phyloP scores from a whole-genome alignment of 2,797 vertebrate species.

The Rhodeus uyekii region DNA sequence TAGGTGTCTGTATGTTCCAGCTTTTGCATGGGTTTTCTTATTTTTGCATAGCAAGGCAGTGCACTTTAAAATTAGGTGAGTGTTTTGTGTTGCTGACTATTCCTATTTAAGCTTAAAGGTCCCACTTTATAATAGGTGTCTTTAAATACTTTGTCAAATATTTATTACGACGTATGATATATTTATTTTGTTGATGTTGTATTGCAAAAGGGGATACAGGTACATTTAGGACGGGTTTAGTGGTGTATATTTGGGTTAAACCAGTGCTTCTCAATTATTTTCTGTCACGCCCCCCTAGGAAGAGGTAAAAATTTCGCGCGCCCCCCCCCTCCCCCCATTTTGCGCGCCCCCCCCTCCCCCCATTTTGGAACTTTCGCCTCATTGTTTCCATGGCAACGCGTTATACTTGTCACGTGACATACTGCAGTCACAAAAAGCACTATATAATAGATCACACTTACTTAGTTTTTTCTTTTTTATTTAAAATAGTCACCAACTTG shows the following conservation, averaged over 20 bases:
- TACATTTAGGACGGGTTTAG: not conserved
- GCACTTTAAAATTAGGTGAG: not conserved
- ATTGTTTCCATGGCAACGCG: no score
- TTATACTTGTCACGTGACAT: no score
- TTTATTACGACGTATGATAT: not conserved
- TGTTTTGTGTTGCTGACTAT: not conserved
- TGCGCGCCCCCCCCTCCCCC: no score
- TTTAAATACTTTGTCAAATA: not conserved
- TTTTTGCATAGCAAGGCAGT: conserved; percentile 24
- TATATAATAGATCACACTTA: no score
- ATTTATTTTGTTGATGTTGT: not conserved
- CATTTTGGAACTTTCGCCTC: no score
- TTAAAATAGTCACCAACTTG: no score
- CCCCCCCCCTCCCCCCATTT: no score
- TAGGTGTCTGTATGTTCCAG: conserved; percentile 6
- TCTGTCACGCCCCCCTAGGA: no score
- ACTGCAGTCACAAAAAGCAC: no score
- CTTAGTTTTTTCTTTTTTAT: no score
- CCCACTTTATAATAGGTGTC: not conserved
- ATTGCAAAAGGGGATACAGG: not conserved
- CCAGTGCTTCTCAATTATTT: no score
- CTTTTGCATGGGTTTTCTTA: conserved; percentile 40
- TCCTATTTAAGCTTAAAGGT: not conserved
- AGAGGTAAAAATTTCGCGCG: no score
- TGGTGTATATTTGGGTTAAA: not conserved